Base-by-base conservation (phyloP, 2,113 vertebrate genomes). In the Elanoides forficatus region DNA sequence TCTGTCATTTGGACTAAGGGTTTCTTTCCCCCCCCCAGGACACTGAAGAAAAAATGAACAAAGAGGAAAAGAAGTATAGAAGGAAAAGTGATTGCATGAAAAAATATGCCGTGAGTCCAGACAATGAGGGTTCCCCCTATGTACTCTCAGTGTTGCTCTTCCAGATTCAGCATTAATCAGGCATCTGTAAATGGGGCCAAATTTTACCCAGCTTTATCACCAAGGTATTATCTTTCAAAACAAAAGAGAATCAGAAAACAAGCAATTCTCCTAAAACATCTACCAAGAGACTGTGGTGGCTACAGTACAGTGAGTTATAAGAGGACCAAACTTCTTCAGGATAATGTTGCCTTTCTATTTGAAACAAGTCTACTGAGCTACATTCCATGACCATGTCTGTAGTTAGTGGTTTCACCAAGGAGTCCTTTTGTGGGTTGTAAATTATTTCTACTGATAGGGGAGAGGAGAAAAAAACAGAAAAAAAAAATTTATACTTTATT, bases 281-380 rank as follows among this genome's bases (percentile, higher is more conserved):
- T 96, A 80, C 66, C 86, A 97, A 97, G 67, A 97, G 95, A 98
- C 97, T 96, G 88, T 92, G 97, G 92, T 96, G 94, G 97, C 93
- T 98, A 97, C 95, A 96, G 96, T 97, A 93, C 93, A 98, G 97
- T 97, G 96, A 98, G 97, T 97, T 90, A 60, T 84, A 95, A 96
- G 92, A 98, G 98, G 98, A 99, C 98, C 99, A 99, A 98, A 98
- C 94, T 93, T 97, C 98, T 98, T 98, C 93, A 98, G 98, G 97
- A 96, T 98, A 97, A 98, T 94, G 96, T 98, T 98, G 98, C 98
- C 98, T 99, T 98, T 98, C 59, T 98, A 97, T 98, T 97, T 93
- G 96, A 98, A 98, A 98, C 86, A 97, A 97, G 96, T 97, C 96
- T 98, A 98, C 98, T 98, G 97, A 98, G 96, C 97, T 98, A 98